phyloP scores from a whole-genome alignment of 2,888 invertebrate species.

The Orthosia incerta region DNA sequence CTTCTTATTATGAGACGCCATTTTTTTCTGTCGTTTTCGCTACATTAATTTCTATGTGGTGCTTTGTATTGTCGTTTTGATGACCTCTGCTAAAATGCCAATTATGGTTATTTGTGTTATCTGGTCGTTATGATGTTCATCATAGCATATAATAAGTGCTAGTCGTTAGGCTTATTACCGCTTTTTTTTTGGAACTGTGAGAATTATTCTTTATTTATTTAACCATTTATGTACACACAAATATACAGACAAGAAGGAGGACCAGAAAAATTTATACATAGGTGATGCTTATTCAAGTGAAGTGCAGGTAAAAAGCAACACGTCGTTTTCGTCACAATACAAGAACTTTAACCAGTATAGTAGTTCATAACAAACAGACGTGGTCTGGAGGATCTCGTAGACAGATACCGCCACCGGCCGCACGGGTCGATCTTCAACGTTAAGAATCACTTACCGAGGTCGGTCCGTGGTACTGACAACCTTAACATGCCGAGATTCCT shows the following conservation, averaged over 20 bases:
- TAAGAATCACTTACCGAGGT: too few species aligned
- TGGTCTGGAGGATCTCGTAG: too few species aligned
- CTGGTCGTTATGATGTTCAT: slow-evolving; percentile 28
- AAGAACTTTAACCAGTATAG: neutral
- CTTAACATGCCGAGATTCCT: too few species aligned
- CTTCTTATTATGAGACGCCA: slow-evolving; percentile 54
- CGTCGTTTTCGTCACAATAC: neutral
- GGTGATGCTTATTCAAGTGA: too few species aligned
- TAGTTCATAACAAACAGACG: neutral
- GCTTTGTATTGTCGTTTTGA: slow-evolving; percentile 40
- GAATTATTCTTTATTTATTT: too few species aligned
- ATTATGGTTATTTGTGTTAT: slow-evolving; percentile 37
- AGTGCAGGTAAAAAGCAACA: too few species aligned
- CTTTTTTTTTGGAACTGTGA: slow-evolving; percentile 13
- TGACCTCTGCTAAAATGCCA: slow-evolving; percentile 34
- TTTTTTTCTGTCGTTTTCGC: slow-evolving; percentile 58
- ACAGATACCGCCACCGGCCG: too few species aligned
- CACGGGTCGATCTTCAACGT: too few species aligned
- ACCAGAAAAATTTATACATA: too few species aligned
- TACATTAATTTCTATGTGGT: slow-evolving; percentile 56
- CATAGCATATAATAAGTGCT: slow-evolving; percentile 1
- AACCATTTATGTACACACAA: too few species aligned
- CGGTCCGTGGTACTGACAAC: too few species aligned
- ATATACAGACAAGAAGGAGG: too few species aligned
- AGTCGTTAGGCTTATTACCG: slow-evolving; percentile 27